Conservation (phyloP, 2,797 vertebrate genomes). For the Neosalanx taihuensis region DNA sequence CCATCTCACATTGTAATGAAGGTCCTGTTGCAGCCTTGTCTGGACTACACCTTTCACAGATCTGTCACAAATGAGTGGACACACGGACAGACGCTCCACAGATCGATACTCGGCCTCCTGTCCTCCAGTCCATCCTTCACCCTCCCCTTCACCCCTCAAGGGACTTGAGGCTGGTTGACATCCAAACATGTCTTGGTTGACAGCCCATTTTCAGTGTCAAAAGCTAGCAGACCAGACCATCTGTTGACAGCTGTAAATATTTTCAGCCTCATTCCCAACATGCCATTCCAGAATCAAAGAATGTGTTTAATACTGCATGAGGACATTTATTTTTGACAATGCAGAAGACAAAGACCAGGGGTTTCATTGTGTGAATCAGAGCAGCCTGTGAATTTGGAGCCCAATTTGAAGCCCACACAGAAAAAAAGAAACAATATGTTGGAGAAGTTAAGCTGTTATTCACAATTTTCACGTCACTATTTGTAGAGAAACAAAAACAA, state of each 20-base stretch:
- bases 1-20: background rate
- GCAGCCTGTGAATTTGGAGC: background rate
- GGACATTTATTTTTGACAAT: background rate
- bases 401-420: background rate
- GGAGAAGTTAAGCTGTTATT: no score
- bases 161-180: background rate
- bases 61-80: slow-evolving; percentile 4
- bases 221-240: no score
- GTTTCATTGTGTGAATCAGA: background rate
- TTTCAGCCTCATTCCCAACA: no score
- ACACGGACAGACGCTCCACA: background rate
- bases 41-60: background rate
- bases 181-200: background rate
- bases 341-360: background rate
- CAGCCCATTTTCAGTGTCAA: background rate
- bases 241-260: no score
- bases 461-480: no score
- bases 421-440: background rate
- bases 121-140: background rate
- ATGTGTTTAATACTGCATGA: no score
- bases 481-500: no score
- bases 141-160: background rate
- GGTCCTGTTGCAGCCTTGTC: background rate
- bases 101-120: background rate
- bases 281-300: no score